Percentiles rank a stretch among this genome's conserved stretches.
phyloP scores from a whole-genome alignment of 2,888 invertebrate genomes.

The Crocallis elinguaria region DNA sequence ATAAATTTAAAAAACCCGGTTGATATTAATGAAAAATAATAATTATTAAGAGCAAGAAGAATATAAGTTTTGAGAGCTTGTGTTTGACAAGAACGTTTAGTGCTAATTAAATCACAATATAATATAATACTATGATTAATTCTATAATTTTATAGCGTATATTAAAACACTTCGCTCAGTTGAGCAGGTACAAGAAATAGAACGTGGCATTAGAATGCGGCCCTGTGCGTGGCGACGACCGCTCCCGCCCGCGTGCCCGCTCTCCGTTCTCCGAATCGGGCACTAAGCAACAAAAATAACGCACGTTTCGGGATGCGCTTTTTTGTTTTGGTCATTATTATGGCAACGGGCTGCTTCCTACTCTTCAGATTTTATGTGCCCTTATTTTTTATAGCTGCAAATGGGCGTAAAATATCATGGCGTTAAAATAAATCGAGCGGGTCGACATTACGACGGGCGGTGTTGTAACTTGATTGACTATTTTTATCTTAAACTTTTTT shows the following conservation, averaged over 20 bases:
- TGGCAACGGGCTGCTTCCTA: slow-evolving; percentile 53
- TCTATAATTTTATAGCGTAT: too few relatives aligned
- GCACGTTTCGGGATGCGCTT: slow-evolving; percentile 78
- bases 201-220: slow-evolving; percentile 50
- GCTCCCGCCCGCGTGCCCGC: slow-evolving; percentile 74
- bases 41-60: too few relatives aligned
- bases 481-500: slow-evolving; percentile 16
- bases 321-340: slow-evolving; percentile 75
- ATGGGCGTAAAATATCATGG: slow-evolving; percentile 10
- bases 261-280: slow-evolving; percentile 78
- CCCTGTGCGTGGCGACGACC: slow-evolving; percentile 81
- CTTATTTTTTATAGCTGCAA: slow-evolving; percentile 12
- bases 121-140: background rate
- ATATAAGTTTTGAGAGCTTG: too few relatives aligned
- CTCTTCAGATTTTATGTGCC: slow-evolving; percentile 22
- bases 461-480: slow-evolving; percentile 20
- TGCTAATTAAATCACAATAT: background rate
- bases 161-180: background rate
- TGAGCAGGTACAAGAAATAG: slow-evolving; percentile 10
- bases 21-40: too few relatives aligned
- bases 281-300: slow-evolving; percentile 81
- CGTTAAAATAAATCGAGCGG: background rate
- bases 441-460: slow-evolving; percentile 1
- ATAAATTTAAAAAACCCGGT: too few relatives aligned
- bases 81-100: too few relatives aligned